Conservation (phyloP, 2,888 invertebrate genomes). For the Scaptomyza cyrtandrae region DNA sequence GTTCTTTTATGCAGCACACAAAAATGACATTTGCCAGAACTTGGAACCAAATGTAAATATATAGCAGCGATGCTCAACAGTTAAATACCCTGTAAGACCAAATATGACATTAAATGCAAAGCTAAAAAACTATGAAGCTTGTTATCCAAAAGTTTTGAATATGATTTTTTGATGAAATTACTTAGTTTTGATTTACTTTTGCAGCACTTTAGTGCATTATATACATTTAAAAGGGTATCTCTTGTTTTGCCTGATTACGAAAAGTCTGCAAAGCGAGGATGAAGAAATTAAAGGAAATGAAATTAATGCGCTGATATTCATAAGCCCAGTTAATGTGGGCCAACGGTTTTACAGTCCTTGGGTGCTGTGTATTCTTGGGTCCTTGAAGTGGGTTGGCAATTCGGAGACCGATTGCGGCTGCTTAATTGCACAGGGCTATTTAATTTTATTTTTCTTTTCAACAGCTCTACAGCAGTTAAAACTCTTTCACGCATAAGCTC, state of each 20-base stretch:
- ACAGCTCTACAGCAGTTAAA: constrained; percentile 7
- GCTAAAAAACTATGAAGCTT: no score
- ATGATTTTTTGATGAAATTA: no score
- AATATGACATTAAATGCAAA: no score
- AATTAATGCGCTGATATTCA: constrained; percentile 56
- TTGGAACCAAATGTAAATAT: constrained; percentile 8
- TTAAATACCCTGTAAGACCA: constrained; percentile 11
- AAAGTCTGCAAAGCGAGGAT: constrained; percentile 1
- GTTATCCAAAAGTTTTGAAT: no score
- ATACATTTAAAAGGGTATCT: neutral
- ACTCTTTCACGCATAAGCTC: constrained; percentile 29
- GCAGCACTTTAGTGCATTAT: no score
- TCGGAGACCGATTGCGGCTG: constrained; percentile 42
- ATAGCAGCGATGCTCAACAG: neutral
- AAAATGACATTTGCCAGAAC: constrained; percentile 46
- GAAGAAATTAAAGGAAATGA: constrained; percentile 47
- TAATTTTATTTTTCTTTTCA: constrained; percentile 52
- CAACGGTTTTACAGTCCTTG: constrained; percentile 14
- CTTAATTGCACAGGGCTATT: constrained; percentile 67
- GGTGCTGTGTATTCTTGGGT: constrained; percentile 2
- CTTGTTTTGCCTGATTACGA: neutral
- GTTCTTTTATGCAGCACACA: constrained; percentile 17
- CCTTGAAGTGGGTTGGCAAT: constrained; percentile 40
- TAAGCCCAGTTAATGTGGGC: constrained; percentile 43
- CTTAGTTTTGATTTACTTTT: no score